A percentile compares a stretch with the other conserved stretches of the same genome.
Evolutionary conservation across 2,888 invertebrate genomes (phyloP).

Genomic region (Eristalis pertinax): DNA sequence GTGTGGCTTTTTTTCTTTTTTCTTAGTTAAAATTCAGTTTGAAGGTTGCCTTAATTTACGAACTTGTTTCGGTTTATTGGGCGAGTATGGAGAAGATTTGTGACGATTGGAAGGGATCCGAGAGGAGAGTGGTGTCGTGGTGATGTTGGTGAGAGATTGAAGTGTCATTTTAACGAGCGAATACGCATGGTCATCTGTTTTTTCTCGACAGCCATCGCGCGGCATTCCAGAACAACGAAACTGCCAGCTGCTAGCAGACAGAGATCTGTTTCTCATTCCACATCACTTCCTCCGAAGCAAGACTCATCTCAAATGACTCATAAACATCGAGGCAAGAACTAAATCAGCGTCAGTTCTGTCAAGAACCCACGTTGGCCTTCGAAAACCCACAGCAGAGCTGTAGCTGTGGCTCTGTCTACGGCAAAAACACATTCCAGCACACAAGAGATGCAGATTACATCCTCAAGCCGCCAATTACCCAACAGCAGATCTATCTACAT

Average conservation of each 20-base stretch:
- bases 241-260: no score
- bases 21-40: neutral
- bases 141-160: neutral
- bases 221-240: no score
- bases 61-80: neutral
- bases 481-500: conserved; percentile 45
- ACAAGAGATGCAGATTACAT: conserved; percentile 51
- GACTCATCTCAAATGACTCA: neutral
- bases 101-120: neutral
- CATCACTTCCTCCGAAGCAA: no score
- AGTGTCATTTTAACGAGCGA: neutral
- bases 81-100: neutral
- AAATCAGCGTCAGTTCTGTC: neutral
- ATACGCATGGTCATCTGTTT: neutral
- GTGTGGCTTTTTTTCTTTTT: neutral
- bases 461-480: conserved; percentile 63
- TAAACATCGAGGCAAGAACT: neutral
- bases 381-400: neutral
- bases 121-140: neutral
- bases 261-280: no score
- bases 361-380: neutral
- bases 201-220: no score
- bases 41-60: neutral
- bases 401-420: neutral
- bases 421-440: neutral